Evolutionary conservation across 2,888 invertebrate genomes (phyloP).

Genomic region (Polylopha cassiicola): DNA sequence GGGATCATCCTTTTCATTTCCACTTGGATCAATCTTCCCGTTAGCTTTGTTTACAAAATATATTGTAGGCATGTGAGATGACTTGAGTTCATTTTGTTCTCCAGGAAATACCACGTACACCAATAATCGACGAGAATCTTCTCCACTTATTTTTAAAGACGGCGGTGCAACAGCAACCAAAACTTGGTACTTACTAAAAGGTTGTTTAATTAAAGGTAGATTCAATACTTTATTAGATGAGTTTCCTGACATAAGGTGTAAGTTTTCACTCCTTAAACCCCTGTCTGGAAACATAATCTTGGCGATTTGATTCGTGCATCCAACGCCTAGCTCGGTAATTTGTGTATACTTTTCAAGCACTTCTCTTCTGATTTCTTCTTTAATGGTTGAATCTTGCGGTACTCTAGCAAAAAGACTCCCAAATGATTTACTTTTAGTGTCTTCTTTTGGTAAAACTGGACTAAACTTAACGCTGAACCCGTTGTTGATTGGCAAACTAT

Average conservation of each 20-base stretch:
- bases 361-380: slow-evolving; percentile 25
- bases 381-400: slow-evolving; percentile 35
- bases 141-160: slow-evolving; percentile 38
- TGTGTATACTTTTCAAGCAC: slow-evolving; percentile 33
- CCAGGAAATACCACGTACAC: slow-evolving; percentile 57
- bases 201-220: slow-evolving; percentile 48
- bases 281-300: slow-evolving; percentile 38
- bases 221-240: slow-evolving; percentile 28
- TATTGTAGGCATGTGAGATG: slow-evolving; percentile 45
- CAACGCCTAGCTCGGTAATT: slow-evolving; percentile 31
- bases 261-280: slow-evolving; percentile 13
- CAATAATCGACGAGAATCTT: slow-evolving; percentile 36
- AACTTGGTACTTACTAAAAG: slow-evolving; percentile 51
- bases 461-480: slow-evolving; percentile 49
- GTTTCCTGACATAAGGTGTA: slow-evolving; percentile 8
- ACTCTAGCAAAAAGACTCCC: slow-evolving; percentile 45
- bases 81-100: slow-evolving; percentile 29
- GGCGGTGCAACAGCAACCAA: slow-evolving; percentile 58
- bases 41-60: slow-evolving; percentile 49
- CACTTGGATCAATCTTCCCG: slow-evolving; percentile 25
- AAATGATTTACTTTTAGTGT: slow-evolving; percentile 33
- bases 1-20: slow-evolving; percentile 39
- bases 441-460: slow-evolving; percentile 39
- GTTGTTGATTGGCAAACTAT: slow-evolving; percentile 46
- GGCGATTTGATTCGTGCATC: slow-evolving; percentile 47